phyloP scores from a whole-genome alignment of 2,113 vertebrate genomes.

The Sigmodon hispidus region DNA sequence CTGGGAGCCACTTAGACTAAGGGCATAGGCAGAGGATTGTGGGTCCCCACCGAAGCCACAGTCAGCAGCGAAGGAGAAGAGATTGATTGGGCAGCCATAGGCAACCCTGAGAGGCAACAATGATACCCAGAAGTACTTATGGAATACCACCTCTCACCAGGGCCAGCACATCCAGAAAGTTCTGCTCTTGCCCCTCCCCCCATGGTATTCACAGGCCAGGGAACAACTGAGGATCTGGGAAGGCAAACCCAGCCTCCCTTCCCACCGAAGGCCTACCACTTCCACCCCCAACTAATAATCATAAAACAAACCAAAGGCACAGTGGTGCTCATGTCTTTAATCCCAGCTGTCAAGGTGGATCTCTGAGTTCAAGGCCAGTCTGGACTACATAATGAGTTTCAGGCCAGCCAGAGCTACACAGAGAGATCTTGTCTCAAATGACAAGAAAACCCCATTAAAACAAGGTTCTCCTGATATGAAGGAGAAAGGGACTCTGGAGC shows the following conservation, averaged over 20 bases:
- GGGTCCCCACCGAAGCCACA: neutral
- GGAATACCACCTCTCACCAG: neutral
- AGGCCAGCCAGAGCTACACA: neutral
- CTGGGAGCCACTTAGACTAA: neutral
- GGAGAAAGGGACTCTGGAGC: neutral
- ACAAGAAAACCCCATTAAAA: neutral
- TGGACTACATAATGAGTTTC: neutral
- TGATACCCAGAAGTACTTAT: neutral
- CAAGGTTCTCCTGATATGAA: neutral
- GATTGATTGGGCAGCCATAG: neutral
- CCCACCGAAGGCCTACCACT: neutral
- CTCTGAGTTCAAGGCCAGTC: neutral
- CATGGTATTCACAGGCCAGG: neutral
- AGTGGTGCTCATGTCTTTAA: neutral
- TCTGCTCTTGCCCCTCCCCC: neutral
- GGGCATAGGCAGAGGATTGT: neutral
- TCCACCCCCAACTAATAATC: neutral
- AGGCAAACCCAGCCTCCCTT: neutral
- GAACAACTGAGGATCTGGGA: neutral
- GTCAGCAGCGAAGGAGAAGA: accelerated
- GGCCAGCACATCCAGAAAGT: neutral
- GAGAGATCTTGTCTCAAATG: neutral
- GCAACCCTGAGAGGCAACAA: accelerated
- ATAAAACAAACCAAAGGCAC: neutral
- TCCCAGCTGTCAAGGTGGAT: neutral